phyloP scores from a whole-genome alignment of 2,888 invertebrate genomes.

The Pachydiplax longipennis region DNA sequence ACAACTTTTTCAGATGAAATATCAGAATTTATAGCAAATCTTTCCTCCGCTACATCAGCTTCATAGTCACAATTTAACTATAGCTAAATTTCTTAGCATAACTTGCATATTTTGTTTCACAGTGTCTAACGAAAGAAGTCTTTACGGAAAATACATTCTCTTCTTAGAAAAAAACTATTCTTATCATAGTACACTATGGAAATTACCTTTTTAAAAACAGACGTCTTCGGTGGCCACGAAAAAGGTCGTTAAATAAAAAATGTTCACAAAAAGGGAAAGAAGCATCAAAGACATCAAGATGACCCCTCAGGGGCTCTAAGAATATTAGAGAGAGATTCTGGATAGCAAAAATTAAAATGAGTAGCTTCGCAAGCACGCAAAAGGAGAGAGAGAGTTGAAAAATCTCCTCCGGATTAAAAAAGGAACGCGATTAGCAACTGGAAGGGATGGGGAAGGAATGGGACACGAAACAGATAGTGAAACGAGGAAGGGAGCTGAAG shows the following conservation, averaged over 20 bases:
- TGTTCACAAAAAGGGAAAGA: background rate
- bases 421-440: background rate
- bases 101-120: too few relatives aligned
- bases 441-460: background rate
- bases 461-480: background rate
- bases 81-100: too few relatives aligned
- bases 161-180: background rate
- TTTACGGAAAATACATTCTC: background rate
- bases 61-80: too few relatives aligned
- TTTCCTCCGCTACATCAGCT: too few relatives aligned
- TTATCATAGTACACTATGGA: background rate
- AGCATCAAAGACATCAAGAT: background rate
- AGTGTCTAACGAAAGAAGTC: background rate
- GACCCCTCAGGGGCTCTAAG: background rate
- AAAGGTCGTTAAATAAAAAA: background rate
- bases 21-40: too few relatives aligned
- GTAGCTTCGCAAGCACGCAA: too few relatives aligned
- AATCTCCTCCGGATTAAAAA: too few relatives aligned
- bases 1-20: too few relatives aligned
- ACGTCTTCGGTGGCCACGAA: background rate
- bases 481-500: background rate
- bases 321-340: background rate
- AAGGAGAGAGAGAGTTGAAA: too few relatives aligned
- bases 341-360: too few relatives aligned
- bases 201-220: background rate